phyloP scores from a whole-genome alignment of 64 coral and sea anemone species.

The Actinia tenebrosa region DNA sequence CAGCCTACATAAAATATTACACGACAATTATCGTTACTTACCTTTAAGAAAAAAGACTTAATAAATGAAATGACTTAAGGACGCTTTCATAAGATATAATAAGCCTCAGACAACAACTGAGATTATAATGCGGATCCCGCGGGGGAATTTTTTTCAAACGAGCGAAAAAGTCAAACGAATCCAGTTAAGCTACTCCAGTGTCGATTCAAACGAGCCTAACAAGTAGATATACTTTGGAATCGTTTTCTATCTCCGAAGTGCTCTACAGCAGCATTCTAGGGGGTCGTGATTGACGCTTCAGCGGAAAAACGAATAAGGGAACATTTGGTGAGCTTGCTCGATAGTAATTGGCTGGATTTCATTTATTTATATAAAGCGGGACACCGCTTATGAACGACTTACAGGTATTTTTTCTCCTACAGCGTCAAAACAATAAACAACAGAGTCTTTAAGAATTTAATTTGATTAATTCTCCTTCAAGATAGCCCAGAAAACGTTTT shows the following conservation, averaged over 20 bases:
- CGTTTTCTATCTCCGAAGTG: background rate
- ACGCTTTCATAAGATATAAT: background rate
- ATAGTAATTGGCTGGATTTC: background rate
- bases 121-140: background rate
- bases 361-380: background rate
- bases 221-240: background rate
- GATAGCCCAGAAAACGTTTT: background rate
- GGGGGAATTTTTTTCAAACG: background rate
- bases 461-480: background rate
- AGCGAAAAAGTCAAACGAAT: background rate
- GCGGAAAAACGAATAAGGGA: background rate
- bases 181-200: background rate
- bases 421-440: background rate
- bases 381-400: background rate
- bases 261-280: background rate
- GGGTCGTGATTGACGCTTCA: background rate
- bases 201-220: background rate
- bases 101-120: background rate
- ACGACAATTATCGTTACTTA: background rate
- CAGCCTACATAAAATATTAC: background rate
- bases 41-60: background rate
- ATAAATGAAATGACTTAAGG: no score
- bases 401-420: background rate
- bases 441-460: background rate
- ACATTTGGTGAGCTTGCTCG: background rate